phyloP scores from a whole-genome alignment of 2,888 invertebrate genomes.

The Baronia brevicornis region DNA sequence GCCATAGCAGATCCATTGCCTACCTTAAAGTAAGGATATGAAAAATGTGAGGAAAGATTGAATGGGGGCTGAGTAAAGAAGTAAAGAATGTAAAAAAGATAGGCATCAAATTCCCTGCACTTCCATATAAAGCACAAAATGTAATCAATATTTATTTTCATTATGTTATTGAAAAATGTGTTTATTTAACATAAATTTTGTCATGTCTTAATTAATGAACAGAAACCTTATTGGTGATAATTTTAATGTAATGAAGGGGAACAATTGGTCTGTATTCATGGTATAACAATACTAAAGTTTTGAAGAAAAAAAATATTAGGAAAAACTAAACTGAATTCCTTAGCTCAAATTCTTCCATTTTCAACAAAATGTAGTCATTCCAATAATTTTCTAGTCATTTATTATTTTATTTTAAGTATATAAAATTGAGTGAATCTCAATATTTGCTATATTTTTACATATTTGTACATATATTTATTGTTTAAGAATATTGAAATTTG shows the following conservation, averaged over 20 bases:
- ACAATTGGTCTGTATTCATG: slow-evolving; percentile 12
- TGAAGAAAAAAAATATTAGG: too few relatives aligned
- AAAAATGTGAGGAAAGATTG: too few relatives aligned
- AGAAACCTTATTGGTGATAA: slow-evolving; percentile 13
- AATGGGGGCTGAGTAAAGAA: too few relatives aligned
- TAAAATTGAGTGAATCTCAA: too few relatives aligned
- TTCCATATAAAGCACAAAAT: too few relatives aligned
- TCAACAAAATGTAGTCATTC: slow-evolving; percentile 18
- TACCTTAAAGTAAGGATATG: too few relatives aligned
- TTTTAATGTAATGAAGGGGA: slow-evolving; percentile 14
- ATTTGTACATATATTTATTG: slow-evolving; percentile 2
- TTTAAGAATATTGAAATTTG: background rate
- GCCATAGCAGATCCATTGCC: too few relatives aligned
- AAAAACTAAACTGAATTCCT: too few relatives aligned
- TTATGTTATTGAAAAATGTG: slow-evolving; percentile 1
- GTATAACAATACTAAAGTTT: slow-evolving; percentile 4
- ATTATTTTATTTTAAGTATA: slow-evolving; percentile 14
- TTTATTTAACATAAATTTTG: too few relatives aligned
- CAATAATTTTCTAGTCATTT: slow-evolving; percentile 29
- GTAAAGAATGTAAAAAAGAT: too few relatives aligned
- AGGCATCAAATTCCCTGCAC: too few relatives aligned
- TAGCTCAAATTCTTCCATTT: slow-evolving; percentile 34
- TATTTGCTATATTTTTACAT: too few relatives aligned
- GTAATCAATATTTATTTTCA: background rate
- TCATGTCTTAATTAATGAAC: slow-evolving; percentile 1